Percentiles rank a stretch among this genome's conserved stretches.
phyloP scores from a whole-genome alignment of 2,888 invertebrate genomes.

The Amaurobius ferox region DNA sequence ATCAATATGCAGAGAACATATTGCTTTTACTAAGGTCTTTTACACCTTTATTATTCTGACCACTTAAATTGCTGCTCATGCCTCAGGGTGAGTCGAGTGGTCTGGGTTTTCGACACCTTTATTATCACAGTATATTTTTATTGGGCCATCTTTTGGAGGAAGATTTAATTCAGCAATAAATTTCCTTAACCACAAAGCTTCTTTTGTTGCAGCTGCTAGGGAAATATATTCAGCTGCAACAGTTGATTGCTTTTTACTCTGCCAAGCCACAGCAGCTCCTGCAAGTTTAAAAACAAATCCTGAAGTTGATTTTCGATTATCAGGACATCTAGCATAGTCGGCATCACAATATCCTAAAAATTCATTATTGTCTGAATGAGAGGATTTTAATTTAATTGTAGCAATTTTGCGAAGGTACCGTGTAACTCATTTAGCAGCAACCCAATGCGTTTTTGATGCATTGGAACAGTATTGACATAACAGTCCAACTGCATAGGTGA shows the following conservation, averaged over 20 bases:
- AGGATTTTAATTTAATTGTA: background rate
- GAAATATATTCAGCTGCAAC: no score
- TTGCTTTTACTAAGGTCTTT: no score
- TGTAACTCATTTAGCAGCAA: constrained; percentile 16
- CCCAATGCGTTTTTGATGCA: constrained; percentile 17
- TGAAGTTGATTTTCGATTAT: constrained; percentile 59
- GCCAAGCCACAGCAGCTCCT: constrained; percentile 51
- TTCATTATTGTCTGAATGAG: background rate
- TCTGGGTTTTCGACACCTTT: no score
- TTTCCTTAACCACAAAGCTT: no score
- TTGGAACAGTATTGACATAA: background rate
- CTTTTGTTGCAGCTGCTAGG: no score
- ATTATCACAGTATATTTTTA: no score
- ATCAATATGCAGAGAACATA: no score
- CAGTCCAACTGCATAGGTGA: constrained; percentile 58
- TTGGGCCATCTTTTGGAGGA: no score
- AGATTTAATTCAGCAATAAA: no score
- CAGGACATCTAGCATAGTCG: constrained; percentile 70
- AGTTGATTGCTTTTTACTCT: constrained; percentile 63
- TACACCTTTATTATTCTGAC: no score
- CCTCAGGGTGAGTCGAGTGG: no score
- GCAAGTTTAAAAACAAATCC: constrained; percentile 60
- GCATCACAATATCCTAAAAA: constrained; percentile 67
- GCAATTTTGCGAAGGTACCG: constrained; percentile 21
- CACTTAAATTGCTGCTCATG: no score